Evolutionary conservation across 2,888 invertebrate species (phyloP).

Genomic region (Keiferia lycopersicella): DNA sequence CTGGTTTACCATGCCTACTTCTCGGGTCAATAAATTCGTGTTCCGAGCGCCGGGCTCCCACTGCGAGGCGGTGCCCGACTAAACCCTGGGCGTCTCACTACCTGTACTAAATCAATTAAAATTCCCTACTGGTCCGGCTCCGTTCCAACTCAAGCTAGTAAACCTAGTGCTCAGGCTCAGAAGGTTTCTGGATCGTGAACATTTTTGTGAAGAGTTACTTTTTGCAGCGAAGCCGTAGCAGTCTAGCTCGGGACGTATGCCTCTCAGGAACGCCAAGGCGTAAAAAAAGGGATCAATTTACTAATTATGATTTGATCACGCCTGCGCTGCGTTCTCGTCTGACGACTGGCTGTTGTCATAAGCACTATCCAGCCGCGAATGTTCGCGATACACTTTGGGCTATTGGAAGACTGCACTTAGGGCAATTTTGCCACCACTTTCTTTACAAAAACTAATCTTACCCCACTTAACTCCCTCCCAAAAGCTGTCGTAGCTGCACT

Average conservation of each 20-base stretch:
- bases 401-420: constrained; percentile 34
- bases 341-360: too few species aligned
- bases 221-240: too few species aligned
- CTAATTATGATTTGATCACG: too few species aligned
- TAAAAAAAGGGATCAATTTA: too few species aligned
- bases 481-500: constrained; percentile 19
- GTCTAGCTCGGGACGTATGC: too few species aligned
- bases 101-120: constrained; percentile 66
- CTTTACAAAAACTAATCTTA: constrained; percentile 43
- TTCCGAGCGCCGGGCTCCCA: constrained; percentile 48
- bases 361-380: too few species aligned
- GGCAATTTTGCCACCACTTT: constrained; percentile 32
- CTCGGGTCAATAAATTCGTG: constrained; percentile 49
- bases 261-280: too few species aligned
- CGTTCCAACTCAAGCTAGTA: constrained; percentile 34
- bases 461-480: constrained; percentile 40
- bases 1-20: constrained; percentile 30
- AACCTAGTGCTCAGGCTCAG: constrained; percentile 22
- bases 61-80: constrained; percentile 34
- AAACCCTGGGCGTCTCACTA: constrained; percentile 34
- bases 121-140: constrained; percentile 49
- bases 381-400: too few species aligned
- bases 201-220: too few species aligned
- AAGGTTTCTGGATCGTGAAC: too few species aligned
- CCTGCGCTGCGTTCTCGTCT: too few species aligned